These are phyloP conservation scores for Cyclargus thomasi DNA, from an alignment of 1,140 invertebrate genomes.

Conservation along the genomic window DNA sequence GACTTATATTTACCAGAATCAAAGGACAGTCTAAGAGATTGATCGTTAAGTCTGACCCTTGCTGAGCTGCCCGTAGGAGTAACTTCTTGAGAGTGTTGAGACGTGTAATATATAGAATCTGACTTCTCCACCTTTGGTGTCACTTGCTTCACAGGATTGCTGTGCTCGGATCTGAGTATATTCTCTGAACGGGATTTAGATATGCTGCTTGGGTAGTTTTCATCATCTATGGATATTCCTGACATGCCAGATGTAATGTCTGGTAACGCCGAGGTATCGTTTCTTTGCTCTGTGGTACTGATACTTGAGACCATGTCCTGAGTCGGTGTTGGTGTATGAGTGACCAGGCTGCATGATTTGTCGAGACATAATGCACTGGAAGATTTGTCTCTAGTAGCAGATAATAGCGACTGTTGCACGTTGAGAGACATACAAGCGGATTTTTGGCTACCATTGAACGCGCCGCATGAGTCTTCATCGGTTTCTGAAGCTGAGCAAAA, in stretches of 20 bases:
- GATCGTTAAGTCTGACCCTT: slow-evolving; percentile 52
- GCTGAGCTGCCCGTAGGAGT: slow-evolving; percentile 56
- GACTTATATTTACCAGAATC: slow-evolving; percentile 62
- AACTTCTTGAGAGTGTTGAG: slow-evolving; percentile 62
- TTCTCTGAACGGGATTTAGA: slow-evolving; percentile 72
- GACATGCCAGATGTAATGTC: slow-evolving; percentile 70
- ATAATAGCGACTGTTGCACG: slow-evolving; percentile 63
- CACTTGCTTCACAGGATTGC: slow-evolving; percentile 49
- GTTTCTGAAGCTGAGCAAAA: slow-evolving; percentile 60
- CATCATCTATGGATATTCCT: slow-evolving; percentile 71
- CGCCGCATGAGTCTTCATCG: slow-evolving; percentile 68
- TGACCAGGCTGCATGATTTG: slow-evolving; percentile 65
- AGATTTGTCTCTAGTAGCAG: slow-evolving; percentile 63
- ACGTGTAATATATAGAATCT: slow-evolving; percentile 71
- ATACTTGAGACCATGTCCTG: slow-evolving; percentile 75
- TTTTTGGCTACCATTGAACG: slow-evolving; percentile 69
- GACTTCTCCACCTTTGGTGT: slow-evolving; percentile 57
- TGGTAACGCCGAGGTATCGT: slow-evolving; percentile 63
- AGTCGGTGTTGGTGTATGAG: slow-evolving; percentile 70
- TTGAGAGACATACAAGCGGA: slow-evolving; percentile 66
- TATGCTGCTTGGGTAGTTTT: slow-evolving; percentile 64
- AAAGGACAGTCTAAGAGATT: slow-evolving; percentile 60
- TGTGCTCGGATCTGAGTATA: slow-evolving; percentile 66
- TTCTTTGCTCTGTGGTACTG: slow-evolving; percentile 68
- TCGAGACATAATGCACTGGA: slow-evolving; percentile 68